Base-by-base conservation (phyloP, 2,113 vertebrate genomes). In the Cheirogaleus medius region DNA sequence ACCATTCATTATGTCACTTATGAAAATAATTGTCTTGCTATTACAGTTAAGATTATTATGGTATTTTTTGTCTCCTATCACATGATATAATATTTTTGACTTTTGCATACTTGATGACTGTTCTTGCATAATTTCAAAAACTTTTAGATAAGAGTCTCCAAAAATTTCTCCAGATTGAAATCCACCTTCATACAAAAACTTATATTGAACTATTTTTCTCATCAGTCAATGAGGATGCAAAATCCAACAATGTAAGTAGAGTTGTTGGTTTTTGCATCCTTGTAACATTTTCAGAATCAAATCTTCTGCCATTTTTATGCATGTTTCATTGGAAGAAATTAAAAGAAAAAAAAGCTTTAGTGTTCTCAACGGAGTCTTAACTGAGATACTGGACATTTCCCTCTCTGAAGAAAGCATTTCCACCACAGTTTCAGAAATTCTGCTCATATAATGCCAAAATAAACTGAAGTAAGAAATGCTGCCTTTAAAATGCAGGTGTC, bases 331-430 rank as follows among this genome's bases (percentile, higher is more conserved):
- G 44, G 56, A 3, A 32, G 29, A 27, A 42, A 78, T 84, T 82
- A 93, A 78, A 89, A 87, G 68, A 42, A 6, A 69, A 63, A 86
- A 29, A 11, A 47, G 11, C 10, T 49, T 76, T 64, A 49, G 23
- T 63, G 71, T n/a, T 64, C 27, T 88, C 25, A 54, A 27, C 58
- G 27, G 54, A 42, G 66, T 91, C 74, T 92, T 77, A 49, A 52
- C 7, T 91, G 66, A 91, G 44, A 52, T 66, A 63, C 18, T 54
- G 7, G 47, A 77, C 4, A 64, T 76, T 14, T 93, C 21, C n/a
- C 58, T 91, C 77, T 71, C 74, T 94, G 58, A 90, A 94, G 52
- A 95, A 47, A n/a, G 21, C 74, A 47, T 69, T 96, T 74, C 49
- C 37, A 56, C 29, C 27, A 87, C 17, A 8, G 13, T 86, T 94